Evolutionary conservation across 1,140 invertebrate genomes (phyloP), one percentile per base, ranked within the genome.

Genomic region (Anoplophora glabripennis): DNA sequence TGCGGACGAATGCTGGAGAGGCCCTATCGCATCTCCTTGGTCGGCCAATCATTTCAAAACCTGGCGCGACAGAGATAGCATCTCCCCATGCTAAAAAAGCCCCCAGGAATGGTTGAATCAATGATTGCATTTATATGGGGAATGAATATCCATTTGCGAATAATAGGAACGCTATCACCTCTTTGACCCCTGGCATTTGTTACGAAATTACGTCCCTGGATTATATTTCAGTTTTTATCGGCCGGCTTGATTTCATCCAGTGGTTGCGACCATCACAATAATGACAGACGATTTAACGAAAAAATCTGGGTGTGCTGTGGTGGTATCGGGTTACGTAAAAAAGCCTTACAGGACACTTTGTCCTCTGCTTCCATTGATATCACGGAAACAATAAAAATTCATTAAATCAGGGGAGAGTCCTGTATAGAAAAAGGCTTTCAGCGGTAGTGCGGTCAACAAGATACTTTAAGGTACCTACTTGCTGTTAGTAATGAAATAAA

Each of bases 121-220:
- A 66, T 65, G 66, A 68, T 68, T 65, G 45, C 64, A 59, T 68
- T 66, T 68, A 63, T 65, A 65, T 63, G 55, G 63, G 61, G 53
- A 68, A 66, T 63, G 64, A 65, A 67, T 66, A 66, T 66, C 65
- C 61, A 66, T 66, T 66, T 55, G 48, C 54, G 51, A 45, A 66
- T 66, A 66, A 66, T 63, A 64, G 61, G 57, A 59, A 57, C 53
- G 58, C 46, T 46, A 59, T 64, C 65, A 64, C 57, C 61, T 58
- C 55, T 58, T 47, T 62, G 60, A 56, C 64, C 55, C 48, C 40
- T 9, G 35, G 18, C 52, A 59, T 59, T 63, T 59, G 53, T 58
- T 47, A 63, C 46, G 18, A 51, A 59, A 63, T 59, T 62, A 52
- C 53, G 40, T 45, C 21, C 15, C n/a, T 34, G 40, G 53, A 54